Base-by-base conservation (phyloP, 2,113 vertebrate genomes). In the Proterorhinus semilunaris region DNA sequence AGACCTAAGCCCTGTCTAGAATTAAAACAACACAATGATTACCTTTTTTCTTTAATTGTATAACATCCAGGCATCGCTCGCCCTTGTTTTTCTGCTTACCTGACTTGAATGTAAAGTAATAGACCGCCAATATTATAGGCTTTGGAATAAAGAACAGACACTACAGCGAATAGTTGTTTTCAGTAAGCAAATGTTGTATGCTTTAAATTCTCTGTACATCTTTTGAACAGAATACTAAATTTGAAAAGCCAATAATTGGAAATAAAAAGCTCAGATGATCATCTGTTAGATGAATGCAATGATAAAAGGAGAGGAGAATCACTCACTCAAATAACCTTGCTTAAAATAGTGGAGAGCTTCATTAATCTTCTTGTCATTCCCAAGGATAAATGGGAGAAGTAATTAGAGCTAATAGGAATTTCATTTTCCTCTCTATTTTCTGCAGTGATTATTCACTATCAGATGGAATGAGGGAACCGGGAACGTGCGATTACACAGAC, bases 321-420 rank as follows among this genome's bases (percentile, higher is more conserved):
- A 86, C 45, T 90, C 86, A 87, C 91, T 87, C 87, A 90, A 90
- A 91, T 89, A 89, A 85, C 86, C 83, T 83, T 89, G 81, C 90
- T 86, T 88, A 89, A 91, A 92, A 93, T 91, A 90, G 89, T 89
- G 61, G 78, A 87, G 80, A 66, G 86, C 80, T 84, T 83, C 88
- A 92, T 92, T 85, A 87, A 91, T 92, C 90, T 90, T 87, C 50
- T 73, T 91, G 91, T 86, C 91, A 90, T 83, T 90, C 72, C 76
- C 76, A 83, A 88, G 86, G 83, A 90, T 90, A 83, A 83, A 91
- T 87, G 81, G 71, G 62, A 84, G 71, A 84, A 79, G 88, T 92
- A 92, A 92, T 92, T 91, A 91, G 68, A 87, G 82, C 83, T 91
- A 90, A 91, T 91, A 89, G 76, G 86, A 88, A 92, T 87, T 91